phyloP scores from a whole-genome alignment of 2,113 vertebrate genomes.

The Entomyzon cyanotis region DNA sequence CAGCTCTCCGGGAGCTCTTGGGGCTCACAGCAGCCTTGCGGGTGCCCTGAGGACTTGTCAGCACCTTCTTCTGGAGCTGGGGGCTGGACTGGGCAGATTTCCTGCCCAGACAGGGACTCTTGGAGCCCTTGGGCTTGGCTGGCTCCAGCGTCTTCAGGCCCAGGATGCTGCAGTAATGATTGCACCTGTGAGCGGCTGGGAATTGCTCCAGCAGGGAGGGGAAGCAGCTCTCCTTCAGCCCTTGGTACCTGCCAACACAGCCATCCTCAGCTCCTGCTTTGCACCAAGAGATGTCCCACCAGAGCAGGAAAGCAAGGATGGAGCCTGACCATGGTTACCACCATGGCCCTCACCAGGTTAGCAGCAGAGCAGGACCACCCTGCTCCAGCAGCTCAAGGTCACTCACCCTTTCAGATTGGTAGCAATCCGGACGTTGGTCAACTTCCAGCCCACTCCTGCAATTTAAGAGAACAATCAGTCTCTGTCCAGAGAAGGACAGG shows the following conservation, averaged over 20 bases:
- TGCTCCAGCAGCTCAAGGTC: not conserved
- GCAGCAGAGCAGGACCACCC: accelerated
- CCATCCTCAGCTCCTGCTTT: not conserved
- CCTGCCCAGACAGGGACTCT: slow-evolving; percentile 85
- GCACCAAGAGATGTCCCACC: accelerated
- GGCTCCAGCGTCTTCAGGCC: slow-evolving; percentile 82
- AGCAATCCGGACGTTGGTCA: slow-evolving; percentile 88
- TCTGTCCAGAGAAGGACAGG: not conserved
- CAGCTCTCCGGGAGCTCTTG: slow-evolving; percentile 75
- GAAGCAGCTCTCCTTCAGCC: slow-evolving; percentile 85
- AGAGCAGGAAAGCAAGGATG: accelerated
- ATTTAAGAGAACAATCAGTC: slow-evolving; percentile 1
- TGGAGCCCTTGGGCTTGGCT: slow-evolving; percentile 84
- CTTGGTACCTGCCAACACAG: slow-evolving; percentile 87
- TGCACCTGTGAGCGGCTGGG: slow-evolving; percentile 83
- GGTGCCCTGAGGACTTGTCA: slow-evolving; percentile 80
- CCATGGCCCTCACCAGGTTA: accelerated
- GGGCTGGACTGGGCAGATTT: slow-evolving; percentile 87
- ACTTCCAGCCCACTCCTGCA: slow-evolving; percentile 89
- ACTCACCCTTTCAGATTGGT: slow-evolving; percentile 93
- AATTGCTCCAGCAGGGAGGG: slow-evolving; percentile 90
- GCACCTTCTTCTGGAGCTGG: slow-evolving; percentile 85
- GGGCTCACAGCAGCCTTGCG: slow-evolving; percentile 81
- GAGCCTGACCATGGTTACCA: accelerated
- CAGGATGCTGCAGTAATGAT: slow-evolving; percentile 88